Percentiles rank a stretch among this genome's conserved stretches.
phyloP scores from a whole-genome alignment of 2,888 invertebrate species.

The Steinernema carpocapsae region DNA sequence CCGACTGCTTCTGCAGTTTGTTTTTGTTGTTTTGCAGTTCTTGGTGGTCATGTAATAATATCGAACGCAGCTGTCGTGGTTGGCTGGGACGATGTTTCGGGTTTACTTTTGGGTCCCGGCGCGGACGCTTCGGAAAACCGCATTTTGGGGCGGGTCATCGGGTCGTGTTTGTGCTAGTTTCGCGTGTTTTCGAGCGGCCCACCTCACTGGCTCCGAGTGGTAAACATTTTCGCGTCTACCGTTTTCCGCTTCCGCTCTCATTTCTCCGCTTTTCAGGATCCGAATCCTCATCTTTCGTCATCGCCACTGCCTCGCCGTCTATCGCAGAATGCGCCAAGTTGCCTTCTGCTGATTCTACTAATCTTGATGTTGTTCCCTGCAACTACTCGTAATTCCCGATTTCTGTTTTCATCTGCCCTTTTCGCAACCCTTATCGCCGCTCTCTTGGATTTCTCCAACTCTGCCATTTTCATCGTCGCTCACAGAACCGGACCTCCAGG shows the following conservation, averaged over 20 bases:
- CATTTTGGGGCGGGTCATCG: slow-evolving; percentile 4
- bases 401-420: not conserved
- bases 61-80: too few relatives aligned
- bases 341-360: slow-evolving; percentile 20
- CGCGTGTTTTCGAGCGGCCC: not conserved
- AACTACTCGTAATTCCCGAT: not conserved
- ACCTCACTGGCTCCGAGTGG: not conserved
- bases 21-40: too few relatives aligned
- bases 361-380: slow-evolving; percentile 26
- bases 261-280: slow-evolving; percentile 7
- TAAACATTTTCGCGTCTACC: not conserved
- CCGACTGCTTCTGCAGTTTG: too few relatives aligned
- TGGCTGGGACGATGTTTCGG: too few relatives aligned
- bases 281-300: not conserved
- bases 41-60: too few relatives aligned
- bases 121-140: too few relatives aligned
- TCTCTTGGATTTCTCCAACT: slow-evolving; percentile 11
- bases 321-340: slow-evolving; percentile 15
- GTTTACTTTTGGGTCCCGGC: too few relatives aligned
- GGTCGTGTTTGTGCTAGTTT: slow-evolving; percentile 5
- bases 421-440: not conserved
- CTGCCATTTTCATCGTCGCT: slow-evolving; percentile 24
- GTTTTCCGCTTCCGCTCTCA: not conserved
- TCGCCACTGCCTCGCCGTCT: not conserved
- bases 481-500: slow-evolving; percentile 29